Evolutionary conservation across 2,113 vertebrate genomes (phyloP).

Genomic region (Climacteris rufus): DNA sequence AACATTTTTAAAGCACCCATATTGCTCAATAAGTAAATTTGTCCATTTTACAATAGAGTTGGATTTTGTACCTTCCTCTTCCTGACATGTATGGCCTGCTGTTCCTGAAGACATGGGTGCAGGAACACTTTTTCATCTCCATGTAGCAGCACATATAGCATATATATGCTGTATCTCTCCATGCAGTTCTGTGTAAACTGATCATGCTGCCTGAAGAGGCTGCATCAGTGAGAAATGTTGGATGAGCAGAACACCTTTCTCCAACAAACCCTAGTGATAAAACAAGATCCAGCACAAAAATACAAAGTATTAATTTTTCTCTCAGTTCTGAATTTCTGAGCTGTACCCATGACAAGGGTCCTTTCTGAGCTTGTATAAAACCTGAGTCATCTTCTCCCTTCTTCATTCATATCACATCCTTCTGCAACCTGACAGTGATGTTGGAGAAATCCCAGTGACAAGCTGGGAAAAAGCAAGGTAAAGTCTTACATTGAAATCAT

Average conservation of each 20-base stretch:
- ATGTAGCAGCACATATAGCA: neutral
- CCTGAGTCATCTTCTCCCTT: neutral
- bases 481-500: neutral
- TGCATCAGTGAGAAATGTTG: neutral
- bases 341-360: neutral
- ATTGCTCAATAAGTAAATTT: neutral
- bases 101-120: neutral
- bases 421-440: neutral
- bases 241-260: neutral
- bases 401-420: neutral
- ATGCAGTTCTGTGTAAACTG: neutral
- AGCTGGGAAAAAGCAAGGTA: neutral
- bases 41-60: neutral
- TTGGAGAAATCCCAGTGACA: neutral
- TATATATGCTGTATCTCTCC: neutral
- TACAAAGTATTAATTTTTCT: neutral
- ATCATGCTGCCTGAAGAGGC: neutral
- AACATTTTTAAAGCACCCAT: neutral
- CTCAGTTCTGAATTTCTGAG: neutral
- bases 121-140: neutral
- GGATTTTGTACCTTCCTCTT: neutral
- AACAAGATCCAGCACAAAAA: neutral
- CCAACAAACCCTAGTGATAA: neutral
- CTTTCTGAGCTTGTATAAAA: neutral
- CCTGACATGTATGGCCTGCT: neutral